phyloP scores from a whole-genome alignment of 2,888 invertebrate genomes.

The Brachyptera putata region DNA sequence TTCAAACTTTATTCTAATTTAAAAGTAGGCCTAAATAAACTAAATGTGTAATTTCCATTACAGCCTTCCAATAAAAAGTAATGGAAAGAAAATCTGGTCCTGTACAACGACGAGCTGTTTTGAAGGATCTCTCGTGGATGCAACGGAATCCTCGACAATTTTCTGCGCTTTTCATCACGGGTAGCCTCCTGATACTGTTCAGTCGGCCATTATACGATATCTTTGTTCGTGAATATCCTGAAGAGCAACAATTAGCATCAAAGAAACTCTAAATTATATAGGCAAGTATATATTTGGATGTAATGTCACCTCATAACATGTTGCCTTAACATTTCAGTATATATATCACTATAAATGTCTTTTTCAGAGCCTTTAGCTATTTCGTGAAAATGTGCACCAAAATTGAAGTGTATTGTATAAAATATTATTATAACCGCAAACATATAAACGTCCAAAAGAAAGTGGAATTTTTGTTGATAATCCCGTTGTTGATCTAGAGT shows the following conservation, averaged over 20 bases:
- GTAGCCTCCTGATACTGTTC: constrained; percentile 57
- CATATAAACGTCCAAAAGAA: too few relatives aligned
- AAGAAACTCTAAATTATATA: too few relatives aligned
- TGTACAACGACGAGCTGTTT: constrained; percentile 22
- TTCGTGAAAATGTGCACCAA: too few relatives aligned
- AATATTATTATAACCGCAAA: too few relatives aligned
- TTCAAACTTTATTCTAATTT: constrained; percentile 15
- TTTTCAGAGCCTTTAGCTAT: too few relatives aligned
- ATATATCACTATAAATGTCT: too few relatives aligned
- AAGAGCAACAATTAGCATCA: constrained; percentile 40
- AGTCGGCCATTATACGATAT: constrained; percentile 69
- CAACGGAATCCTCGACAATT: constrained; percentile 58
- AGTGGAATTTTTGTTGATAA: too few relatives aligned
- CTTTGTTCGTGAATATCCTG: constrained; percentile 47
- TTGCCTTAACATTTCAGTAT: too few relatives aligned
- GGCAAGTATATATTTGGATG: too few relatives aligned
- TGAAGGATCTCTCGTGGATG: constrained; percentile 57
- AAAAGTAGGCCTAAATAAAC: constrained; percentile 32
- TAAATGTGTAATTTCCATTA: constrained; percentile 21
- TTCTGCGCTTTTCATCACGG: constrained; percentile 41
- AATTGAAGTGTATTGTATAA: too few relatives aligned
- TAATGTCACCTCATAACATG: too few relatives aligned
- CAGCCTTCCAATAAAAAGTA: constrained; percentile 1
- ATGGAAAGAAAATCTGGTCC: constrained; percentile 16
- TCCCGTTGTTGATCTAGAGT: too few relatives aligned